A percentile compares a stretch with the other conserved stretches of the same genome.
These are phyloP conservation scores for Girardia tigrina DNA, from an alignment of 2,888 invertebrate genomes.

Conservation along the genomic window DNA sequence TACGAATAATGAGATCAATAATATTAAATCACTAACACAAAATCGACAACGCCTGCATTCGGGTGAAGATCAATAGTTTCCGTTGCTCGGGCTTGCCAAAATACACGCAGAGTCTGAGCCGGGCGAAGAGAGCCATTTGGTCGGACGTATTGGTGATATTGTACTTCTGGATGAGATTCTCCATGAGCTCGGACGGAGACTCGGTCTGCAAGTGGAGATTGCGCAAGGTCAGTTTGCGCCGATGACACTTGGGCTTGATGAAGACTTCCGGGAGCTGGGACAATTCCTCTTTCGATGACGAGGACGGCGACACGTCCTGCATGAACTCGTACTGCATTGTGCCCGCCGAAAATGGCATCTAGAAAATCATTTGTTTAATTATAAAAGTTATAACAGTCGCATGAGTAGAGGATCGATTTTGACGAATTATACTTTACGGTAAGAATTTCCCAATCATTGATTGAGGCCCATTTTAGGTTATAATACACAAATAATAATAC, in stretches of 20 bases:
- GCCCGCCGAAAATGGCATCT: slow-evolving; percentile 33
- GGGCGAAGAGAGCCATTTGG: slow-evolving; percentile 65
- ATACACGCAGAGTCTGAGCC: slow-evolving; percentile 66
- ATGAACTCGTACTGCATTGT: slow-evolving; percentile 34
- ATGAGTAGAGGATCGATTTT: too few species aligned
- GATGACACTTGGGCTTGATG: slow-evolving; percentile 21
- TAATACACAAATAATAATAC: too few species aligned
- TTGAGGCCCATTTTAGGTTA: too few species aligned
- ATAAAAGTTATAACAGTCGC: too few species aligned
- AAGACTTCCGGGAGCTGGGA: not conserved
- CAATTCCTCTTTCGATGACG: not conserved
- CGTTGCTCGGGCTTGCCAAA: slow-evolving; percentile 64
- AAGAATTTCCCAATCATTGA: too few species aligned
- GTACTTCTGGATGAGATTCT: slow-evolving; percentile 58
- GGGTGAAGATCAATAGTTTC: slow-evolving; percentile 67
- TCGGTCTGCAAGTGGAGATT: slow-evolving; percentile 39
- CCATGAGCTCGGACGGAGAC: slow-evolving; percentile 62
- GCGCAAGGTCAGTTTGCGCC: slow-evolving; percentile 55
- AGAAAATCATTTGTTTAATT: slow-evolving; percentile 21
- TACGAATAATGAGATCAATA: too few species aligned
- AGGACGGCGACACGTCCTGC: not conserved
- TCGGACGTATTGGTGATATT: slow-evolving; percentile 61
- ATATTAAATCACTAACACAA: too few species aligned
- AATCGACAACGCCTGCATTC: slow-evolving; percentile 67
- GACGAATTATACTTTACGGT: too few species aligned